Base-by-base conservation (phyloP, 2,888 invertebrate genomes). In the Pristionchus entomophagus region DNA sequence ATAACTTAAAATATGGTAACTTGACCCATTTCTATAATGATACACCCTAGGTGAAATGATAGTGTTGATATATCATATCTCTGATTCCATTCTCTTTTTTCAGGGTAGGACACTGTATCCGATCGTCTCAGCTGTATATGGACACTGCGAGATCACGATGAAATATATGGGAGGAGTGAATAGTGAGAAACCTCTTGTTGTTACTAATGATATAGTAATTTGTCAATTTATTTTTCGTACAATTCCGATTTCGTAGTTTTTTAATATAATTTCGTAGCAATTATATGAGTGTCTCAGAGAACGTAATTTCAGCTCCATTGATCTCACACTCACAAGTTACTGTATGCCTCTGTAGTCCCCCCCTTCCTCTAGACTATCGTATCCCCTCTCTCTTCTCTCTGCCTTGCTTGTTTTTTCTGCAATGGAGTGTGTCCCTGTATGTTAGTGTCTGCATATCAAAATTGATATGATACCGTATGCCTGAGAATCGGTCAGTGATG, bases 81-180 rank as follows among this genome's bases (percentile, higher is more conserved):
- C n/a, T n/a, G n/a, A n/a, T 19, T 26, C 59, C n/a, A 29, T 53
- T 49, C 32, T 26, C 32, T 81, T 29, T 1, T 51, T 56, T 32
- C 59, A 84, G 85, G 99, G 99, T 91, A 97, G 97, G 94, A 98
- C 97, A 41, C 85, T 93, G 12, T 97, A 98, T 95, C 99, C 99
- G 90, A 97, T 99, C 93, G 98, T 99, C 90, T 98, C 97, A 90
- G 98, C 99, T 86, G 99, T 99, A 32, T 99, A 99, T 99, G 99
- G 99, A 88, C 99, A 99, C 95, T 99, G 99, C 93, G 99, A 99
- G 95, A 98, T 99, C 94, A 98, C 98, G 89, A 98, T 99, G 96
- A 96, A 96, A 94, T 99, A 99, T 94, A 96, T 99, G 93, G 98
- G 98, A 91, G 98, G 99, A 93, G 95, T 99, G 91, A 98, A 98